Percentiles rank a stretch among this genome's conserved stretches.
Conservation (phyloP, 2,113 vertebrate species). For the Cygnus buccinator region DNA sequence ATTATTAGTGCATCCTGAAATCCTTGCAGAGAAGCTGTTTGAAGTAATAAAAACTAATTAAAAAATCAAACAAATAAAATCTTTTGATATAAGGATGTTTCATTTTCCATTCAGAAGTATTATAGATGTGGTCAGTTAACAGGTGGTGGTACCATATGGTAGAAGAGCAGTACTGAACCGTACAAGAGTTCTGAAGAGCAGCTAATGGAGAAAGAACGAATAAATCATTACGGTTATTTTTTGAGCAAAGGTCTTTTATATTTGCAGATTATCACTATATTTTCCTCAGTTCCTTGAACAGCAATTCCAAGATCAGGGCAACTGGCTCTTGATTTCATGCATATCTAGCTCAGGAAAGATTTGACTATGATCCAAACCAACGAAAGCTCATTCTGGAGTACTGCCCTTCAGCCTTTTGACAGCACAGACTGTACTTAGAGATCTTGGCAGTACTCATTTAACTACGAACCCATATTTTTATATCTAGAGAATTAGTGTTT, state of each 20-base stretch:
- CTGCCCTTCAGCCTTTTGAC: constrained; percentile 12
- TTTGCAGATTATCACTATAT: background rate
- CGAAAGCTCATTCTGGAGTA: background rate
- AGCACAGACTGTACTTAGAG: background rate
- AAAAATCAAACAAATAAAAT: background rate
- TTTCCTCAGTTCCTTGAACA: background rate
- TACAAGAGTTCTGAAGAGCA: background rate
- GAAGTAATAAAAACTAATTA: background rate
- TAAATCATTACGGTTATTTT: background rate
- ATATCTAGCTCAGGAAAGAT: background rate
- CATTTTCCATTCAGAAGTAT: background rate
- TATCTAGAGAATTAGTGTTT: background rate
- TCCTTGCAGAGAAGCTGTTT: background rate
- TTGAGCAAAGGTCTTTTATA: background rate
- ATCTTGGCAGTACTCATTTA: background rate
- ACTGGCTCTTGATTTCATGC: background rate
- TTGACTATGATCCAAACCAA: background rate
- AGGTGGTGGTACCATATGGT: fast-evolving
- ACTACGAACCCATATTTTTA: background rate
- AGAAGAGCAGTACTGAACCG: background rate
- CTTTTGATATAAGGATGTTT: background rate
- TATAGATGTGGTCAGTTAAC: background rate
- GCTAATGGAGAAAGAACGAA: background rate
- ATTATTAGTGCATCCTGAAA: background rate
- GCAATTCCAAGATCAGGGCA: background rate